Base-by-base conservation (phyloP, 2,888 invertebrate genomes). In the Catocala fraxini region DNA sequence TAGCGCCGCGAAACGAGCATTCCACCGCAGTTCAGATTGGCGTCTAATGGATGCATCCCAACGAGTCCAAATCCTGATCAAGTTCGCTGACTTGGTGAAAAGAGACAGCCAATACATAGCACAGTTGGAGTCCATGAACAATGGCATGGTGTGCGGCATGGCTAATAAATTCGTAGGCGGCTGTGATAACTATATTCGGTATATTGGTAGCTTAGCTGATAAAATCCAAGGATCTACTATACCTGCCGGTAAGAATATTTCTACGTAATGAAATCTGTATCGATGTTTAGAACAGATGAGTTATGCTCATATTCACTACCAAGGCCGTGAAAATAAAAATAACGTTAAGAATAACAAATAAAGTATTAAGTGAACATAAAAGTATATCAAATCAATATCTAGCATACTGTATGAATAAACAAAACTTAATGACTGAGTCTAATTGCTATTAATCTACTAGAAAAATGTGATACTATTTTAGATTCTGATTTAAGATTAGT, bases 101-200 rank as follows among this genome's bases (percentile, higher is more conserved):
- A 93, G 97, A 48, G 97, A 98, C 86, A 88, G 91, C 98, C 80
- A 99, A 98, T 97, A 98, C 75, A 82, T 98, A 51, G 96, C 97
- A 48, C 97, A 97, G 76, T 92, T 99, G 80, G 99, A 99, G 93
- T 97, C 98, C 0, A 87, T 98, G 64, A 98, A 99, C 87, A 98
- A 98, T 89, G 99, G 99, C 25, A 98, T 98, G 90, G 97, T 98
- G 0, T 96, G 95, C 78, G 84, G 89, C 5, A 88, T 94, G 71
- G 92, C 97, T 95, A 95, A 69, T 81, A 79, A 11, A 92, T 95
- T 73, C 95, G 96, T 87, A 72, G 95, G 0, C 83, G 89, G 0
- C 77, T 86, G 68, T 84, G 94, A 59, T 82, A 95, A 57, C 88
- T 91, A 53, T 89, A 83, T 97, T 5, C 95, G 97, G 35, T 98